These are phyloP conservation scores for Dasyurus viverrinus DNA, from an alignment of 2,113 vertebrate genomes.

Conservation along the genomic window DNA sequence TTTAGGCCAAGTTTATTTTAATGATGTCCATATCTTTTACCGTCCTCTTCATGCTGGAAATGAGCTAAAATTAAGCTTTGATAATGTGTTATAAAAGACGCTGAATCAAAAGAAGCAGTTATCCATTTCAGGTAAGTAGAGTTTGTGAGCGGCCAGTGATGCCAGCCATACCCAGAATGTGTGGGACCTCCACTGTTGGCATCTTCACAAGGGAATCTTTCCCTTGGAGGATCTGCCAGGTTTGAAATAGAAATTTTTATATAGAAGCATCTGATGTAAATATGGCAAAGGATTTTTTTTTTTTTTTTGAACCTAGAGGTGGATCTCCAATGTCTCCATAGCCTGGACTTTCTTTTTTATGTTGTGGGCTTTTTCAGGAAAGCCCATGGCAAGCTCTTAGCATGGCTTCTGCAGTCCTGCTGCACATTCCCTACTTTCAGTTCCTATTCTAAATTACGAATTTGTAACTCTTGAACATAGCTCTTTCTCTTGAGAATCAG, in stretches of 20 bases:
- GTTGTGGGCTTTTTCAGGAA: background rate
- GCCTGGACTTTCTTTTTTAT: conserved; percentile 14
- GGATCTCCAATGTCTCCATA: background rate
- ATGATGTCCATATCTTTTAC: background rate
- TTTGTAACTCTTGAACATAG: background rate
- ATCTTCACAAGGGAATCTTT: conserved; percentile 27
- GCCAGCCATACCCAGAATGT: background rate
- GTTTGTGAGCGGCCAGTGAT: background rate
- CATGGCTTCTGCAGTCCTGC: background rate
- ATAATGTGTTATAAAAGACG: background rate
- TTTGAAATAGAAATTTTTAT: background rate
- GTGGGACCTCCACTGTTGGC: background rate
- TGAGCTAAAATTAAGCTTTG: background rate
- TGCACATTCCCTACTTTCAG: background rate
- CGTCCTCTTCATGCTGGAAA: background rate
- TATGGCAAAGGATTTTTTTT: background rate
- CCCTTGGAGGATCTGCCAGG: background rate
- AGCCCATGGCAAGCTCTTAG: background rate
- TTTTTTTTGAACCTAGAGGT: background rate
- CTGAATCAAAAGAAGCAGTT: background rate
- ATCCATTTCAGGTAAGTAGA: background rate
- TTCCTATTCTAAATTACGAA: background rate
- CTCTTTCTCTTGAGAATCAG: background rate
- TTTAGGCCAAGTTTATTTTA: background rate
- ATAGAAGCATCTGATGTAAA: conserved; percentile 4